phyloP scores from a whole-genome alignment of 92 coral and sea anemone genomes.

The Porites lobata region DNA sequence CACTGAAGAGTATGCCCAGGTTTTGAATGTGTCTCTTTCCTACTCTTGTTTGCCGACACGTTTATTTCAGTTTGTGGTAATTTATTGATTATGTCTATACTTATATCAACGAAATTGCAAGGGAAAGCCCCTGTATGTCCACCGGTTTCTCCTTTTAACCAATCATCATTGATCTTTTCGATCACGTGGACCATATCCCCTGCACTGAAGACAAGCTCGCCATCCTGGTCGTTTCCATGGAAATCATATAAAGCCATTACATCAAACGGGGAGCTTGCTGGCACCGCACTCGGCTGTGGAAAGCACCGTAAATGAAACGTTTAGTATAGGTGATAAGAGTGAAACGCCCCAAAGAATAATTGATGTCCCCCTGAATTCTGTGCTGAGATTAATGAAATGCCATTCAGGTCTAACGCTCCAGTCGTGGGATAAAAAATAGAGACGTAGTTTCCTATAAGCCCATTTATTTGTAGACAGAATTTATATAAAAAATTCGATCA shows the following conservation, averaged over 20 bases:
- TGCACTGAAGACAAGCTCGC: slow-evolving; percentile 78
- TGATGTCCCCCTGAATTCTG: too few species aligned
- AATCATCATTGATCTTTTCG: slow-evolving; percentile 85
- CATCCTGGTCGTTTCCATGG: slow-evolving; percentile 70
- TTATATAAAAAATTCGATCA: too few species aligned
- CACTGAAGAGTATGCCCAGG: slow-evolving; percentile 27
- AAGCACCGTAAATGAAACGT: slow-evolving; percentile 1
- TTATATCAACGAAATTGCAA: slow-evolving; percentile 78
- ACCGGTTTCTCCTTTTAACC: slow-evolving; percentile 82
- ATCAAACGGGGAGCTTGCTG: slow-evolving; percentile 43
- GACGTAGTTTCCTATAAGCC: too few species aligned
- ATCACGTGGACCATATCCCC: slow-evolving; percentile 82
- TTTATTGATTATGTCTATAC: slow-evolving; percentile 46
- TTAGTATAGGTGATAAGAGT: neutral
- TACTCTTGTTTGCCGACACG: neutral
- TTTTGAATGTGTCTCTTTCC: neutral
- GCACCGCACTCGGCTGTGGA: neutral
- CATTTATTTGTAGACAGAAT: too few species aligned
- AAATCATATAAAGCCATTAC: slow-evolving; percentile 86
- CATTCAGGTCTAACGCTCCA: too few species aligned
- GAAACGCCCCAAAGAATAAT: neutral
- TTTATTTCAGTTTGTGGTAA: slow-evolving; percentile 22
- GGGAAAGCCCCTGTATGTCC: slow-evolving; percentile 87
- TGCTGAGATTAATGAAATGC: too few species aligned
- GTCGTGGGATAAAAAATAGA: too few species aligned